Evolutionary conservation across 1,140 invertebrate species (phyloP), one percentile per base, ranked within the genome.

Genomic region (Papilio dardanus): DNA sequence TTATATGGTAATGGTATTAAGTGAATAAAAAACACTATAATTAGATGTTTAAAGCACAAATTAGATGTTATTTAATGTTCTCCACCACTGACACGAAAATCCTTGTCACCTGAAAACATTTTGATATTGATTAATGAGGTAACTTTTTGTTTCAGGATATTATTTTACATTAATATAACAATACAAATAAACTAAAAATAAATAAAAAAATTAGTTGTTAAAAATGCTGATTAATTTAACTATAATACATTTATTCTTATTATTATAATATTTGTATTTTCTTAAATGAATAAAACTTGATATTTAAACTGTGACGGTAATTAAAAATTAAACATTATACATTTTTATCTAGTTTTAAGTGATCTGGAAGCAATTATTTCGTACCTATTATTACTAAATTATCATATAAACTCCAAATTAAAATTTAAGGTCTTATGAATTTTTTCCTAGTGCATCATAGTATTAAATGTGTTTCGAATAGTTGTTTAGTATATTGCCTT

Each of bases 1-100:
- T 58, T 54, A 8, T 73, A 73, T 46, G 40, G 14, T 46, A 46
- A 73, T 46, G 40, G 14, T 46, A 46, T 50, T 71, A 71, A 28
- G 68, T 73, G 8, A 40, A 58, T 35, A 31, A 8, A 73, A 73
- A 28, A 46, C 40, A 71, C 46, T 73, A 73, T 24, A 33, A 50
- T 37, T 73, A 73, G 71, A 54, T 73, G 46, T 73, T 73, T 58
- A 19, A 58, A 58, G 71, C 71, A 73, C 71, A 73, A n/a, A 21
- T 35, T 58, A 73, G 46, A 58, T 14, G 28, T 73, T 58, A 7
- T 16, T 58, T 73, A 73, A 19, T 58, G 21, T 46, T 6, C 46
- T 58, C 71, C 58, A 46, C 46, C 46, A 33, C 28, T 33, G 42
- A 71, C n/a, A 37, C 14, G 30, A 16, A 54, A 21, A n/a, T 5